Conservation (phyloP, 2,113 vertebrate species). For the Symphodus melops region DNA sequence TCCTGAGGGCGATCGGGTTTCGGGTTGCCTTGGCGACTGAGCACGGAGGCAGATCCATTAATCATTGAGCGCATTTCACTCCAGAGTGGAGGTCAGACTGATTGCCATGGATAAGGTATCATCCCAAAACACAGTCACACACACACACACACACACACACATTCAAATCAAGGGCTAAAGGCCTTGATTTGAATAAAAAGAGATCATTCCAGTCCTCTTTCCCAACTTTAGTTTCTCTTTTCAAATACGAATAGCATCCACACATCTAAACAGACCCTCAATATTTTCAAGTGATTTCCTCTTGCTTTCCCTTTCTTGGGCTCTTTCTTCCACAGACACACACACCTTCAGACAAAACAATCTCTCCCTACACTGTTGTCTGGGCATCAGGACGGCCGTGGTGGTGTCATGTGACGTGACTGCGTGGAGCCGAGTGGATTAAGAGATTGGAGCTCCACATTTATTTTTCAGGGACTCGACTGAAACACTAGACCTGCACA, state of each 20-base stretch:
- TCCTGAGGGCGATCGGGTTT: slow-evolving; percentile 97
- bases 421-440: slow-evolving; percentile 99
- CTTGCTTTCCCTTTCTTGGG: slow-evolving; percentile 33
- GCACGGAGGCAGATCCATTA: slow-evolving; percentile 99
- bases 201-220: slow-evolving; percentile 86
- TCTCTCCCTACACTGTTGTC: slow-evolving; percentile 80
- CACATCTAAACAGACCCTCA: neutral
- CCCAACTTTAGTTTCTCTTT: slow-evolving; percentile 58
- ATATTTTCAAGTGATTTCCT: neutral
- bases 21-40: slow-evolving; percentile 96
- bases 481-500: slow-evolving; percentile 97
- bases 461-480: slow-evolving; percentile 95
- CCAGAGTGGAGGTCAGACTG: slow-evolving; percentile 99
- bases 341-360: slow-evolving; percentile 46
- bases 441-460: slow-evolving; percentile 97
- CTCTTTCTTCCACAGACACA: slow-evolving; percentile 1
- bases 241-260: slow-evolving; percentile 1
- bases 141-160: slow-evolving; percentile 41
- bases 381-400: slow-evolving; percentile 89
- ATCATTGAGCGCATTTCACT: slow-evolving; percentile 98
- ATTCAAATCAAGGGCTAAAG: slow-evolving; percentile 77
- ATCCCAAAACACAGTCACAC: slow-evolving; percentile 84
- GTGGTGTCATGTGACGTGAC: slow-evolving; percentile 97
- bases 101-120: slow-evolving; percentile 99
- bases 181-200: slow-evolving; percentile 97